A percentile compares a stretch with the other conserved stretches of the same genome.
Evolutionary conservation across 2,888 invertebrate genomes (phyloP).

Genomic region (Hydriomena furcata): DNA sequence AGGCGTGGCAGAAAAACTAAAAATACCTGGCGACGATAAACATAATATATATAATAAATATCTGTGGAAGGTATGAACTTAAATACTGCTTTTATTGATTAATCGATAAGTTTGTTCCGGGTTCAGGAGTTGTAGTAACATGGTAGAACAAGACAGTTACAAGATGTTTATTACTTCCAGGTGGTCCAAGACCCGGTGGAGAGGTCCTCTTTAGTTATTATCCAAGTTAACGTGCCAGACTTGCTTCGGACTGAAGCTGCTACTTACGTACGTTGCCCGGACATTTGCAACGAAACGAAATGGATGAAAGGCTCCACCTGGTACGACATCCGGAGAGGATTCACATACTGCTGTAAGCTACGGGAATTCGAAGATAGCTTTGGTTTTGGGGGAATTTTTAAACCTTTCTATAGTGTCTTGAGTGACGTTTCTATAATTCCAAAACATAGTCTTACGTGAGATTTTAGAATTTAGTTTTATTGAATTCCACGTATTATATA

Average conservation of each 20-base stretch:
- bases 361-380: constrained; percentile 49
- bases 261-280: constrained; percentile 45
- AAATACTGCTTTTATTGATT: no score
- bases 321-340: constrained; percentile 47
- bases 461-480: background rate
- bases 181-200: constrained; percentile 49
- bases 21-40: constrained; percentile 19
- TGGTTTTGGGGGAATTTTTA: constrained; percentile 33
- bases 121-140: no score
- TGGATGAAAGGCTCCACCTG: constrained; percentile 52
- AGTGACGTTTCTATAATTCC: constrained; percentile 7
- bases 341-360: constrained; percentile 54
- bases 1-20: constrained; percentile 41
- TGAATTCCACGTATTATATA: background rate
- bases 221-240: constrained; percentile 60
- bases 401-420: constrained; percentile 1
- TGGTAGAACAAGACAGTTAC: no score
- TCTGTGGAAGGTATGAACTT: constrained; percentile 57
- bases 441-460: background rate
- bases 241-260: constrained; percentile 36
- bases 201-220: constrained; percentile 50
- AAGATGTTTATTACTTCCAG: constrained; percentile 41
- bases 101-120: no score
- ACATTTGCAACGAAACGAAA: constrained; percentile 48
- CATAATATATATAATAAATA: constrained; percentile 37